Base-by-base conservation (phyloP, 2,113 vertebrate species). In the Andinoacara biseriatus region DNA sequence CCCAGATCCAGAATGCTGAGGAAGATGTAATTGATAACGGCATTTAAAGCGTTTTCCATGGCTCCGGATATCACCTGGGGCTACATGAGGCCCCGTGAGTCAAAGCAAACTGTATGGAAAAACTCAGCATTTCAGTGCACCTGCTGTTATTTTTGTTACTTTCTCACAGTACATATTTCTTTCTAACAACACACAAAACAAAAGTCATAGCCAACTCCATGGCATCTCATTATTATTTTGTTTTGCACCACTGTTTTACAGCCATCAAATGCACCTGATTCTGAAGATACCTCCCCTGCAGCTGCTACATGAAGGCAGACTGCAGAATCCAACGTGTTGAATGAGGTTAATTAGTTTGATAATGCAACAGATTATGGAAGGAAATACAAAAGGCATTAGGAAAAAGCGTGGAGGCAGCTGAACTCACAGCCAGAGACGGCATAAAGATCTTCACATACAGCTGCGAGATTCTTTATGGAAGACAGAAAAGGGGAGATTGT, bases 381-480 rank as follows among this genome's bases (percentile, higher is more conserved):
- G 38, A 40, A 24, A 82, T 13, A 61, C 58, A 58, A 82, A 85
- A 61, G 26, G 17, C 22, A 29, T 57, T 62, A 78, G 84, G 58
- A 40, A 18, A 65, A 69, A 63, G 67, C 3, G 1, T 72, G 67
- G 52, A 76, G 63, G 78, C 26, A 62, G 62, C 22, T 78, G 75
- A 79, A 97, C 97, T 98, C 92, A 98, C 97, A 10, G 98, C 97
- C 82, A 98, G 95, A 22, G 97, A 96, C n/a, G 97, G 97, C 90
- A 97, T 96, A 82, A 97, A 99, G 91, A 97, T 96, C 94, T 94
- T 96, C 88, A 98, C 97, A 11, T 98, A 98, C 83, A 96, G 86
- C 91, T 99, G 97, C 24, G 97, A 95, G 56, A 98, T 92, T 91
- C 98, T 99, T 92, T 3, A 84, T 65, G 81, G 84, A 11, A 80